phyloP scores from a whole-genome alignment of 2,113 vertebrate species.

The Crotalus tigris region DNA sequence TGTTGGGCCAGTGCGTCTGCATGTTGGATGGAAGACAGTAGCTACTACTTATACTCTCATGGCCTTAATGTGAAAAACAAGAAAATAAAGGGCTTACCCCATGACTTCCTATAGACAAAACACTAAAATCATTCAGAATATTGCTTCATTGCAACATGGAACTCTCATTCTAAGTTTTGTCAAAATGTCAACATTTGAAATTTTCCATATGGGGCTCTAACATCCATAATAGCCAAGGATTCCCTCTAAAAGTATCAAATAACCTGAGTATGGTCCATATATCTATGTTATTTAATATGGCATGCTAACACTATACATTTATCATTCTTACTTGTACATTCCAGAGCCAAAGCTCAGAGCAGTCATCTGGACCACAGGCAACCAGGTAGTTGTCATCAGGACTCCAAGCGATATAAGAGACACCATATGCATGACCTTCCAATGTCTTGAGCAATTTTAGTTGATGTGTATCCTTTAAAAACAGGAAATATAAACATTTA shows the following conservation, averaged over 20 bases:
- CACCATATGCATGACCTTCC: slow-evolving; percentile 95
- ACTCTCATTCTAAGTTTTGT: neutral
- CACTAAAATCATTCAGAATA: neutral
- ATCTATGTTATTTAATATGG: neutral
- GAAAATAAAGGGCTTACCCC: neutral
- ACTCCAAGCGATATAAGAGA: slow-evolving; percentile 98
- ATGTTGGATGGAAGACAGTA: neutral
- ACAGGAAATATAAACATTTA: slow-evolving; percentile 28
- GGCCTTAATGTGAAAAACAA: neutral
- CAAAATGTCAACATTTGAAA: neutral
- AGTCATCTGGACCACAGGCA: slow-evolving; percentile 96
- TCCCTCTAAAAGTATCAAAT: neutral
- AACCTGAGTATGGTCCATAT: neutral
- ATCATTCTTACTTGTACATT: slow-evolving; percentile 85
- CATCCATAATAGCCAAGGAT: neutral
- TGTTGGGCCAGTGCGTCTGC: neutral
- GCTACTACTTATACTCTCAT: neutral
- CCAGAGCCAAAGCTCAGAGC: slow-evolving; percentile 98
- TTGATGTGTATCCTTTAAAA: slow-evolving; percentile 86
- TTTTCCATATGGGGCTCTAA: neutral
- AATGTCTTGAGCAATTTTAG: slow-evolving; percentile 91
- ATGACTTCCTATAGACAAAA: neutral
- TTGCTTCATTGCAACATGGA: neutral
- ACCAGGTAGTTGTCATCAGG: slow-evolving; percentile 93
- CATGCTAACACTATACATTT: neutral